Base-by-base conservation (phyloP, 2,888 invertebrate species). In the Podabrus alpinus region DNA sequence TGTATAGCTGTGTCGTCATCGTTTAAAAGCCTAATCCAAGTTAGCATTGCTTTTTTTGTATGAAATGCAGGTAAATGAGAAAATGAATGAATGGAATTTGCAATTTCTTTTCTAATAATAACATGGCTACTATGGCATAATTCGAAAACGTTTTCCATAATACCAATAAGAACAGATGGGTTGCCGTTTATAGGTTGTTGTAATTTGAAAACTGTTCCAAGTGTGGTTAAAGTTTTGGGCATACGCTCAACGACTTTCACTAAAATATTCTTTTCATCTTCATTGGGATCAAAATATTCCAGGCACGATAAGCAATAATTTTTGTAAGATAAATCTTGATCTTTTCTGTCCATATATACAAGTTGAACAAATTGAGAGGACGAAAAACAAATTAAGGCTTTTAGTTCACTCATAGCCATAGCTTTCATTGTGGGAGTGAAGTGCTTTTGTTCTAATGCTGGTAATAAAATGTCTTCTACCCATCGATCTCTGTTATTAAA, bases 401-500 rank as follows among this genome's bases (percentile, higher is more conserved):
- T n/a, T n/a, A 45, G 45, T 45, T 45, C n/a, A 7, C 2, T 7
- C 2, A 45, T 45, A 9, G n/a, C n/a, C 1, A 9, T n/a, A 45
- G 45, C 0, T 45, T n/a, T 45, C n/a, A 45, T n/a, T 45, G n/a
- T 0, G 7, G n/a, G 7, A n/a, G 7, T n/a, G 9, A n/a, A 45
- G 45, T n/a, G n/a, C n/a, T n/a, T 45, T 9, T 45, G 45, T 72
- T 19, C 21, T 62, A 68, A 17, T 15, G 25, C 61, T 13, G 25
- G 64, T 60, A 77, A 15, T 15, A 80, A 71, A 13, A 76, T 29
- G 64, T 74, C 70, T 17, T 67, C 21, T 45, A 78, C 66, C 68
- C 78, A 77, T 61, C 68, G 60, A 10, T 69, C n/a, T 21, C 24
- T 60, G 68, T 67, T 66, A 45, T 59, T 64, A 17, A 71, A 75